These are phyloP conservation scores for Trilocha varians DNA, from an alignment of 2,888 invertebrate genomes.

Conservation along the genomic window DNA sequence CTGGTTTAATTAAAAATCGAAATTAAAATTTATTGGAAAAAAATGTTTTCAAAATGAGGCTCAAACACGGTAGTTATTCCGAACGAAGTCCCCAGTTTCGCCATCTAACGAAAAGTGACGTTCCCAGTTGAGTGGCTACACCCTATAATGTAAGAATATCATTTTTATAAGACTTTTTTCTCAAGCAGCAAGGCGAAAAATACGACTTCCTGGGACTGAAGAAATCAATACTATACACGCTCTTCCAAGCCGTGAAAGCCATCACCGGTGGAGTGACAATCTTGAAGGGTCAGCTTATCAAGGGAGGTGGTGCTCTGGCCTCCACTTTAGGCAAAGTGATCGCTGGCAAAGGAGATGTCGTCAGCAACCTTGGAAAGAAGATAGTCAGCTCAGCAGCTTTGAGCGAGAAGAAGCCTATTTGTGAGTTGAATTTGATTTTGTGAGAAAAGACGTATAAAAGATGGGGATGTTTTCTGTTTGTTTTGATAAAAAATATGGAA, in stretches of 20 bases:
- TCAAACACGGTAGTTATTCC: too few species aligned
- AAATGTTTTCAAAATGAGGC: too few species aligned
- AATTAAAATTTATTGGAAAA: too few species aligned
- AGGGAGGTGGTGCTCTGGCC: conserved; percentile 80
- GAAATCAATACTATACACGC: conserved; percentile 85
- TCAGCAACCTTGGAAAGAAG: conserved; percentile 84
- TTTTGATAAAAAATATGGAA: background rate
- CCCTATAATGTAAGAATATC: too few species aligned
- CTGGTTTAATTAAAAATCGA: too few species aligned
- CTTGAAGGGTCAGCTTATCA: conserved; percentile 89
- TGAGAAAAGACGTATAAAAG: too few species aligned
- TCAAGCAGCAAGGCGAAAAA: conserved; percentile 40
- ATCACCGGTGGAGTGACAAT: conserved; percentile 90
- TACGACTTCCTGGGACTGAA: conserved; percentile 85
- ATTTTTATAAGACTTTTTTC: background rate
- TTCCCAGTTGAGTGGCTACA: too few species aligned
- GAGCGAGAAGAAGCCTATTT: conserved; percentile 60
- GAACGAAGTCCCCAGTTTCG: too few species aligned
- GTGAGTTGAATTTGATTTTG: too few species aligned
- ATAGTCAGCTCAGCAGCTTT: conserved; percentile 83
- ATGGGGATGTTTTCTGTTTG: too few species aligned
- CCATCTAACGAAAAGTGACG: too few species aligned
- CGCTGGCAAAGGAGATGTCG: conserved; percentile 83
- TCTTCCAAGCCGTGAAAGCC: conserved; percentile 90
- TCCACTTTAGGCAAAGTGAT: conserved; percentile 73